Base-by-base conservation (phyloP, 2,888 invertebrate species). In the Lepidochrysops patricia region DNA sequence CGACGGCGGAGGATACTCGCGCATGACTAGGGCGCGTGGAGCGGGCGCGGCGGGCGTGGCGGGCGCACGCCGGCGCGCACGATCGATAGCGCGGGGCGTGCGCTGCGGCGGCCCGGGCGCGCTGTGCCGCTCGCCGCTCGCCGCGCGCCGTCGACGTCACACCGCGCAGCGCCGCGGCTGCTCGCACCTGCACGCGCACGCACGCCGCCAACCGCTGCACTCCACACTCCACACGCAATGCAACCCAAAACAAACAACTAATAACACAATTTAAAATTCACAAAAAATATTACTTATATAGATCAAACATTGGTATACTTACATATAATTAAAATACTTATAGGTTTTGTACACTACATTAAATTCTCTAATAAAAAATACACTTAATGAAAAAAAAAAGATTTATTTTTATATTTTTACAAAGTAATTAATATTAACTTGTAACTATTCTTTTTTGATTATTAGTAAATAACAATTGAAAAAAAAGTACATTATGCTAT, bases 11-110 rank as follows among this genome's bases (percentile, higher is more conserved):
- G 68, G 68, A 73, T 67, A 72, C 73, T 72, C 80, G 84, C 84
- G 84, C 85, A 83, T 79, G 80, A 76, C 80, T 80, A 75, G 72
- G 68, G 67, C 69, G 69, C 68, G 72, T 72, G 69, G 74, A 71
- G 70, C 70, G 66, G 63, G 62, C 57, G 61, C 64, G 66, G 62
- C 61, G 68, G 66, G 67, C 62, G 67, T 67, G 68, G 71, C 70
- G 67, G 68, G 71, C 72, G 69, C 72, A 72, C 76, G 76, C 68
- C 70, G 70, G 67, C 69, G 71, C 72, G 69, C 72, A 72, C 76
- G 76, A 73, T 76, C 76, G 76, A 76, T 80, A 73, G 62, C 73
- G 72, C 72, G 70, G 70, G 71, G 72, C 75, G 72, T 69, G 75
- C 72, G 73, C 72, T 77, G 78, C 82, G 74, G 72, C 67, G 68